A percentile compares a stretch with the other conserved stretches of the same genome.
phyloP scores from a whole-genome alignment of 1,140 invertebrate genomes.

The Heterodera schachtii region DNA sequence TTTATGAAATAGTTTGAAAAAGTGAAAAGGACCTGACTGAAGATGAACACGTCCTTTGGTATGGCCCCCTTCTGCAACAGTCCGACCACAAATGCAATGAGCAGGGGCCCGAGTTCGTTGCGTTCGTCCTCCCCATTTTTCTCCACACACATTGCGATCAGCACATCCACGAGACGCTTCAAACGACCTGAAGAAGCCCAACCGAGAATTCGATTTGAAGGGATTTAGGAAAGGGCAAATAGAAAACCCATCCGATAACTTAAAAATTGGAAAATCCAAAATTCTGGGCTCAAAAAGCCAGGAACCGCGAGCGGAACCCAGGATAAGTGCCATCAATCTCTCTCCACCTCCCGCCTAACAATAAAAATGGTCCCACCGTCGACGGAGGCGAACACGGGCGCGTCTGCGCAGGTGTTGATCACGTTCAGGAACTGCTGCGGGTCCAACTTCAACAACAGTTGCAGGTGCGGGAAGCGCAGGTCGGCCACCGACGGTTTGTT shows the following conservation, averaged over 20 bases:
- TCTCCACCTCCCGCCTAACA: neutral
- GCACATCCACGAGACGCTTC: conserved; percentile 46
- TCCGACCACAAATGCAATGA: conserved; percentile 39
- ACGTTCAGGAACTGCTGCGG: conserved; percentile 85
- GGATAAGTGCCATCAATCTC: no score
- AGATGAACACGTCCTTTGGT: conserved; percentile 29
- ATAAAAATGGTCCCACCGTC: conserved; percentile 30
- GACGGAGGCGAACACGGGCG: conserved; percentile 49
- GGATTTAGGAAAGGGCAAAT: no score
- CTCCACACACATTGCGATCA: conserved; percentile 44
- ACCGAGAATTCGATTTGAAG: no score
- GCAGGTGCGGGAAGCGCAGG: conserved; percentile 66
- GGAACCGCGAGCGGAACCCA: no score
- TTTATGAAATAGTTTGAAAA: no score
- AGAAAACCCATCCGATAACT: no score
- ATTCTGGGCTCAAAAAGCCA: no score
- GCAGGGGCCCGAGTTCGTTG: conserved; percentile 38
- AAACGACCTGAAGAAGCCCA: conserved; percentile 46
- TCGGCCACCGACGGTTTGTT: conserved; percentile 11
- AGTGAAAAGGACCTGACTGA: conserved; percentile 38
- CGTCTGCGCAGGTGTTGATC: conserved; percentile 60
- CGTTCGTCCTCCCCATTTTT: conserved; percentile 27
- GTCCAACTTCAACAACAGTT: conserved; percentile 81
- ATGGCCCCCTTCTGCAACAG: conserved; percentile 44
- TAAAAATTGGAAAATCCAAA: no score